Base-by-base conservation (phyloP, 2,113 vertebrate species). In the Pongo pygmaeus region DNA sequence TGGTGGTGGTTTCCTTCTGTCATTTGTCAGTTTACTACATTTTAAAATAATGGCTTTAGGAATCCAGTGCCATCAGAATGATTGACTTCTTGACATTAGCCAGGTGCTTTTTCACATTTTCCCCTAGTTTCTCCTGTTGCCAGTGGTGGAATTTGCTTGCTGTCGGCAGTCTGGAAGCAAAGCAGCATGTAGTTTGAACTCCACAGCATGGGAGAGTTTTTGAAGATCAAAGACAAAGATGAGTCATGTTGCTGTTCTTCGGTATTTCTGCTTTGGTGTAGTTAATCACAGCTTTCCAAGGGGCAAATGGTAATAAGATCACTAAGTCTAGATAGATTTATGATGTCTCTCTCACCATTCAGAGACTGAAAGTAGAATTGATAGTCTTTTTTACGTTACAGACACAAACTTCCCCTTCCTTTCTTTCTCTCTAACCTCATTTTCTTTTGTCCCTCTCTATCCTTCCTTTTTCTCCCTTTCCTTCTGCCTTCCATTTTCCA, bases 191-290 rank as follows among this genome's bases (percentile, higher is more conserved):
- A 75, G 92, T 84, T 75, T 83, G 95, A 88, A 91, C 87, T 92
- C 88, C 64, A 43, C 81, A 85, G 88, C 91, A 52, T 69, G 91
- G 40, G 52, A 88, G 64, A 69, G 14, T 17, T 84, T 96, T 83
- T 94, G 94, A 97, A 96, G 96, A 94, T 96, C 77, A 97, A 96
- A 95, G 77, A 89, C 50, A 84, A 69, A 72, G 72, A 83, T 50
- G 94, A 93, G 85, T 87, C 5, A 0, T 77, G 16, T 87, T 89
- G 84, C 84, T 46, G 5, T 52, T 92, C 64, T 81, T 95, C 11
- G 5, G 91, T 83, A 81, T 94, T 97, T 91, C 84, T 93, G 77
- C 43, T 79, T 91, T 83, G 77, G 84, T 93, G 72, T 88, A 46
- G n/a, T 89, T 86, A 89, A 75, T 61, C 87, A 46, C 35, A 90